Evolutionary conservation across 2,797 vertebrate genomes (phyloP), one percentile per base, ranked within the genome.

Genomic region (Myotis planiceps): DNA sequence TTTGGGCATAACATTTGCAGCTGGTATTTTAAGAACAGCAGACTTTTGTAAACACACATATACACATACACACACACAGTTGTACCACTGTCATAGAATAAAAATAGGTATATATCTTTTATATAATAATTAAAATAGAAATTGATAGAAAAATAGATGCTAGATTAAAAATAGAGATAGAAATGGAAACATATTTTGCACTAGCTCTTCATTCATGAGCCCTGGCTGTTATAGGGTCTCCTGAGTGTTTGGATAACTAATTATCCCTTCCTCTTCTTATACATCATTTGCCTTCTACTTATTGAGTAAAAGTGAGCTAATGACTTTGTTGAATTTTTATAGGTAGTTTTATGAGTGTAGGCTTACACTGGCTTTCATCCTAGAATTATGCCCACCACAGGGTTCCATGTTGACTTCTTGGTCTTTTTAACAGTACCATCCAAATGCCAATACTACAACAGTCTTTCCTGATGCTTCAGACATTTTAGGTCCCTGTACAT

Each of bases 101-200:
- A 85, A 71, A 72, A 5, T 79, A 85, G 15, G 6, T 79, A 55
- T 51, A 12, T 75, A 78, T 80, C 93, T 92, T 58, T 65, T 27
- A 60, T 39, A 65, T 60, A 71, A 71, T 63, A 68, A 75, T 47
- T 58, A 88, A 95, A 85, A 29, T 60, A 86, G 23, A 29, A 79
- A 60, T 71, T 55, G n/a, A 53, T 25, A 37, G 14, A 39, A 81
- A 45, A 45, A 83, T 7, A 80, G 25, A 49, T 88, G 32, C 49
- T 37, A 68, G 34, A 25, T 63, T 75, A 80, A 32, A 82, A 29
- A 45, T 19, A 55, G 68, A 88, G 19, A 32, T 14, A 58, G 45
- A 93, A 88, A 58, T 58, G 14, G 92, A 95, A 80, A 68, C 32
- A 13, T 16, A 53, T 71, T 92, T 91, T 80, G 29, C 2, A 83